phyloP scores from a whole-genome alignment of 2,113 vertebrate genomes.

The Marmota flaviventris region DNA sequence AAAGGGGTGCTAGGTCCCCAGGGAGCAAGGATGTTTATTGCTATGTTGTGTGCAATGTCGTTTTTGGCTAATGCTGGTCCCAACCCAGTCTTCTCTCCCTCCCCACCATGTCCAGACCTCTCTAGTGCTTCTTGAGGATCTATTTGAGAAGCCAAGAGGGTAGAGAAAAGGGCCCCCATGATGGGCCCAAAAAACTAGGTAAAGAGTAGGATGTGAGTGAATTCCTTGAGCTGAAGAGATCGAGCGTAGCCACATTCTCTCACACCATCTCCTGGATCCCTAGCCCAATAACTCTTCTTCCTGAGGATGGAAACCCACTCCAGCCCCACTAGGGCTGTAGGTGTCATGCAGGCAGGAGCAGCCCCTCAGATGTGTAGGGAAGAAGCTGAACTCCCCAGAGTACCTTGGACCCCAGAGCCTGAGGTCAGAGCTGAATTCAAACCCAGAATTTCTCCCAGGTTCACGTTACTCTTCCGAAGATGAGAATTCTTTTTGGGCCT shows the following conservation, averaged over 20 bases:
- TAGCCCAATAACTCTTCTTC: background rate
- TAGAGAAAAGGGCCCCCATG: constrained; percentile 34
- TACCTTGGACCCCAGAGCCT: constrained; percentile 42
- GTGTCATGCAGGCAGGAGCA: background rate
- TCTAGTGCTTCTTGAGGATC: constrained; percentile 65
- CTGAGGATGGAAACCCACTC: constrained; percentile 46
- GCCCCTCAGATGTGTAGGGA: constrained; percentile 32
- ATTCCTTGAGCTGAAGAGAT: constrained; percentile 45
- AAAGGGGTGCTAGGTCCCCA: constrained; percentile 34
- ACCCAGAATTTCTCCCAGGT: constrained; percentile 52
- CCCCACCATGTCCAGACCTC: constrained; percentile 53
- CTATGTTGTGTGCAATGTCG: constrained; percentile 75
- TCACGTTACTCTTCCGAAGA: constrained; percentile 55
- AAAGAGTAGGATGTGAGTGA: constrained; percentile 49
- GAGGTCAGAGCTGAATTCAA: constrained; percentile 49
- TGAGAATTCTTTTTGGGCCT: constrained; percentile 54
- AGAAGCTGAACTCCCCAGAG: constrained; percentile 30
- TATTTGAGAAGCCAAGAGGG: constrained; percentile 66
- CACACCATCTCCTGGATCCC: constrained; percentile 11
- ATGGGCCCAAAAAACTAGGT: constrained; percentile 50
- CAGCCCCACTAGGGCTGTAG: constrained; percentile 2
- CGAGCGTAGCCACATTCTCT: constrained; percentile 48
- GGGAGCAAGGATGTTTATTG: constrained; percentile 69
- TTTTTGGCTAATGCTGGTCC: constrained; percentile 70
- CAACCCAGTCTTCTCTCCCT: constrained; percentile 53